Percentiles rank a stretch among this genome's conserved stretches.
Evolutionary conservation across 2,888 invertebrate genomes (phyloP).

Genomic region (Polyommatus icarus): DNA sequence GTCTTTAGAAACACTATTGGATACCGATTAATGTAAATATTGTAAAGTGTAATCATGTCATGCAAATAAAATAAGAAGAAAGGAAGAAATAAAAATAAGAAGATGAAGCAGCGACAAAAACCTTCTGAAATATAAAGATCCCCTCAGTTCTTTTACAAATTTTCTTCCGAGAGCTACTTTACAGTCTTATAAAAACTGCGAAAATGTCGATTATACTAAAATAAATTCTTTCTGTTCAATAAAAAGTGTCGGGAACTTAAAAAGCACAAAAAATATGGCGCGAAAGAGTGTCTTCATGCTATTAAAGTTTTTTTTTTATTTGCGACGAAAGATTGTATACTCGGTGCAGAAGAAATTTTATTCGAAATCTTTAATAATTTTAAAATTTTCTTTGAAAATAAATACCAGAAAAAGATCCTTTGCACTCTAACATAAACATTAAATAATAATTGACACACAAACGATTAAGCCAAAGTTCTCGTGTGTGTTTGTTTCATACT

Average conservation of each 20-base stretch:
- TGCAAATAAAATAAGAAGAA: neutral
- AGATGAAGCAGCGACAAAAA: neutral
- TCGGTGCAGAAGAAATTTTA: neutral
- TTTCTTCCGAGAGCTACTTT: neutral
- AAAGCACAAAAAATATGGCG: neutral
- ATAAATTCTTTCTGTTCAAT: constrained; percentile 13
- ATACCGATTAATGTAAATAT: too few relatives aligned
- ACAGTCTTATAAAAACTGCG: neutral
- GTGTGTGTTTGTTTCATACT: too few relatives aligned
- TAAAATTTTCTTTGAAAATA: neutral
- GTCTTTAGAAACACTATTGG: too few relatives aligned
- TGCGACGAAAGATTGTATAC: neutral
- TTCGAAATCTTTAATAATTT: neutral
- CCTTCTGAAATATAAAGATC: neutral
- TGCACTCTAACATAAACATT: too few relatives aligned
- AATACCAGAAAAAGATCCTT: neutral
- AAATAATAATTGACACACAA: too few relatives aligned
- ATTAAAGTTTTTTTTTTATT: neutral
- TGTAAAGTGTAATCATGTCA: too few relatives aligned
- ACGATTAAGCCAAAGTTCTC: too few relatives aligned
- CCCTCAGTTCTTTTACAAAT: neutral
- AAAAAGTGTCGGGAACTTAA: neutral
- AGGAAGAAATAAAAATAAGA: neutral
- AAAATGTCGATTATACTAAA: constrained; percentile 4
- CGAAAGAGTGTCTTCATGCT: neutral